phyloP scores from a whole-genome alignment of 2,797 vertebrate genomes.

The Loriculus beryllinus region DNA sequence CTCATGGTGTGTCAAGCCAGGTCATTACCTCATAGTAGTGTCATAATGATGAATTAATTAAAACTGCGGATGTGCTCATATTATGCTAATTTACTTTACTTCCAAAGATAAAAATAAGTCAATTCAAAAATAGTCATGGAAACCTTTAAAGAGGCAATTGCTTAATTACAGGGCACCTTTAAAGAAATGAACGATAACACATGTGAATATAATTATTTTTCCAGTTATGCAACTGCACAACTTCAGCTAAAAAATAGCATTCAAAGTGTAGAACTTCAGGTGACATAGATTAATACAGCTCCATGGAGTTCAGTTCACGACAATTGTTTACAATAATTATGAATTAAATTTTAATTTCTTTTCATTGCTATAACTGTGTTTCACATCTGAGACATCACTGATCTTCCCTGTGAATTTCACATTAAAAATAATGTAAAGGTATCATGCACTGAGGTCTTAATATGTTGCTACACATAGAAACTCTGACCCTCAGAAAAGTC shows the following conservation, averaged over 20 bases:
- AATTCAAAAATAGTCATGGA: slow-evolving; percentile 4
- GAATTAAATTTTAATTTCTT: not conserved
- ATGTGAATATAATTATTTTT: not conserved
- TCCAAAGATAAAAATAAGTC: slow-evolving; percentile 18
- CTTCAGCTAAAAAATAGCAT: not conserved
- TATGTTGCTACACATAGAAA: not conserved
- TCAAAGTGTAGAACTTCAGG: not conserved
- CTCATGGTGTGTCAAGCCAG: not conserved
- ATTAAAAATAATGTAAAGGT: not conserved
- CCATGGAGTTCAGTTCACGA: not conserved
- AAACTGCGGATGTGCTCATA: not conserved
- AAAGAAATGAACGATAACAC: not conserved
- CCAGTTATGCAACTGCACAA: not conserved
- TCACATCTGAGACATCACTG: not conserved
- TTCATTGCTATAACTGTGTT: not conserved
- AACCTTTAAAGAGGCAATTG: not conserved
- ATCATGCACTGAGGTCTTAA: not conserved
- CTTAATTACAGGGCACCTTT: slow-evolving; percentile 16
- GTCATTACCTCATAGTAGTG: not conserved
- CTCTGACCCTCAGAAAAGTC: not conserved
- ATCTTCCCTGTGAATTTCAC: not conserved
- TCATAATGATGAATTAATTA: slow-evolving; percentile 18
- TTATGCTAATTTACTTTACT: slow-evolving; percentile 9
- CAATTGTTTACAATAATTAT: not conserved
- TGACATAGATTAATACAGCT: not conserved